phyloP scores from a whole-genome alignment of 2,113 vertebrate species.

The Passer domesticus region DNA sequence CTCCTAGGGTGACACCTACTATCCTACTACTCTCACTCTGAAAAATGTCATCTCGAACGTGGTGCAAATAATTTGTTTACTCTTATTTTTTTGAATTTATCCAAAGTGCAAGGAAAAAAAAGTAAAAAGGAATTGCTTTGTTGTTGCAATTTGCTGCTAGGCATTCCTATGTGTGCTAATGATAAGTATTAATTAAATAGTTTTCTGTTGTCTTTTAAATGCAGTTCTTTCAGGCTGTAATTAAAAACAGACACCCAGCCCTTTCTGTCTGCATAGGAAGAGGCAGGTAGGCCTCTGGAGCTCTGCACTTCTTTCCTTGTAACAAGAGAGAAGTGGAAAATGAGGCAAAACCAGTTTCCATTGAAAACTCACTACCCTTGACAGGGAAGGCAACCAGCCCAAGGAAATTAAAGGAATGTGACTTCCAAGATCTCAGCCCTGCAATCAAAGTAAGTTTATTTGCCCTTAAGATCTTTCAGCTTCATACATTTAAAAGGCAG shows the following conservation, averaged over 20 bases:
- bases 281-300: slow-evolving; percentile 33
- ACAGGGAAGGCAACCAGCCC: neutral
- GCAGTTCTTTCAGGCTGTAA: slow-evolving; percentile 69
- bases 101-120: neutral
- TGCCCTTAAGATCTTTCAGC: slow-evolving; percentile 36
- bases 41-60: neutral
- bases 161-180: slow-evolving; percentile 69
- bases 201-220: slow-evolving; percentile 72
- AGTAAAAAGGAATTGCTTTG: slow-evolving; percentile 49
- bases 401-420: slow-evolving; percentile 48
- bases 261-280: slow-evolving; percentile 64
- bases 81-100: neutral
- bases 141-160: slow-evolving; percentile 71
- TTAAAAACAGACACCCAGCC: slow-evolving; percentile 72
- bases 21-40: neutral
- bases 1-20: neutral
- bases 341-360: slow-evolving; percentile 64
- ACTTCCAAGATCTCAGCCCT: slow-evolving; percentile 43
- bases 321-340: slow-evolving; percentile 59
- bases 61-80: neutral
- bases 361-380: slow-evolving; percentile 33
- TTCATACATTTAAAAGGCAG: slow-evolving; percentile 38
- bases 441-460: slow-evolving; percentile 42
- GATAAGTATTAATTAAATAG: slow-evolving; percentile 74
- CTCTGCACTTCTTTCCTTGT: slow-evolving; percentile 28